Conservation (phyloP, 2,113 vertebrate genomes). For the Taurulus bubalis region DNA sequence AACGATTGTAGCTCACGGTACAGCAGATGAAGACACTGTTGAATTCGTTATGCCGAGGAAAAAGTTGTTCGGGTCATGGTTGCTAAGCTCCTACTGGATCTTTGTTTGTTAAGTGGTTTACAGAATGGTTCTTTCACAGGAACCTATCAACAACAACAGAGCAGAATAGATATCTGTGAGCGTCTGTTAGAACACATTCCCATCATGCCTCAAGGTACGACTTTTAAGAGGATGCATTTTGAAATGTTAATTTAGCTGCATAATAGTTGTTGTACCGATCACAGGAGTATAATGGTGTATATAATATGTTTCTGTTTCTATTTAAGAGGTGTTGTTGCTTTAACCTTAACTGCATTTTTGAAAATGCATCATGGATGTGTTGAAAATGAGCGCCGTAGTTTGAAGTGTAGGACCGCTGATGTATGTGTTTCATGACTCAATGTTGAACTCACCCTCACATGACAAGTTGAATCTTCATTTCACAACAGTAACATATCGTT, state of each 20-base stretch:
- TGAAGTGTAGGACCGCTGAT: no score
- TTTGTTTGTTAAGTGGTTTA: not conserved
- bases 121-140: not conserved
- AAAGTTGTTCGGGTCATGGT: not conserved
- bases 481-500: no score
- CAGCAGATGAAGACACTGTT: not conserved
- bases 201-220: not conserved
- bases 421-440: no score
- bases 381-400: not conserved
- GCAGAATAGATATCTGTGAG: not conserved
- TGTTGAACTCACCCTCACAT: no score
- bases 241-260: conserved; percentile 4
- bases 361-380: not conserved
- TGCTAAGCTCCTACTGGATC: not conserved
- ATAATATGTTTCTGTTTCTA: not conserved
- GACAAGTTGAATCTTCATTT: no score
- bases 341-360: not conserved
- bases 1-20: not conserved
- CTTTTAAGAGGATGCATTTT: not conserved
- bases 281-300: conserved; percentile 1
- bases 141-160: not conserved
- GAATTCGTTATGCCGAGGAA: not conserved
- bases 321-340: not conserved
- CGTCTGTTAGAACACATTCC: not conserved
- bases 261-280: not conserved